A percentile compares a stretch with the other conserved stretches of the same genome.
Conservation (phyloP, 2,888 invertebrate species). For the Sipunculus nudus region DNA sequence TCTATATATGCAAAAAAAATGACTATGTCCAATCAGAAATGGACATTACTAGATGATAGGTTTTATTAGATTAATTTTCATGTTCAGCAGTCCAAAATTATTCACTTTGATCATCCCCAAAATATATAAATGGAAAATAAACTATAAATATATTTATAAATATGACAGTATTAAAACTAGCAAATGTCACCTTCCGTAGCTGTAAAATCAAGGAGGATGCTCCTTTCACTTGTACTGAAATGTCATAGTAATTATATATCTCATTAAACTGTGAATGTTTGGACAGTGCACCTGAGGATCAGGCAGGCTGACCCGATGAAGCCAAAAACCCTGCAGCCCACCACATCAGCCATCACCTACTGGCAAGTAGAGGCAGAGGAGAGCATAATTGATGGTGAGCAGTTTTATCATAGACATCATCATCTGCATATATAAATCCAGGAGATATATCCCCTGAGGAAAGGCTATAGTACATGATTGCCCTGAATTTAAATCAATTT, state of each 20-base stretch:
- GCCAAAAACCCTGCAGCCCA: constrained; percentile 63
- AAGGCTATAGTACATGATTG: not conserved
- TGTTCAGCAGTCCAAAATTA: no score
- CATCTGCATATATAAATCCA: no score
- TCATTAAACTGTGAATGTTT: not conserved
- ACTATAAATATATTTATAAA: no score
- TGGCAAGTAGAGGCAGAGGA: constrained; percentile 61
- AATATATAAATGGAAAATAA: no score
- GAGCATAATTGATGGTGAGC: constrained; percentile 30
- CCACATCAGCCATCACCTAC: constrained; percentile 64
- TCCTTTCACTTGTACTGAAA: constrained; percentile 16
- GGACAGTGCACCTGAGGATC: constrained; percentile 64
- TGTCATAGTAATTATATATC: not conserved
- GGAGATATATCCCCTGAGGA: no score
- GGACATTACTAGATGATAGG: no score
- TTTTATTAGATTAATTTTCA: no score
- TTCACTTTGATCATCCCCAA: no score
- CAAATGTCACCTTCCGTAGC: not conserved
- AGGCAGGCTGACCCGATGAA: constrained; percentile 64
- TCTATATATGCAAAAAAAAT: no score
- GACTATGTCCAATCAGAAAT: no score
- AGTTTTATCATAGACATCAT: no score
- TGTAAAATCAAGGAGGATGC: not conserved
- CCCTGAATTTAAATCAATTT: not conserved
- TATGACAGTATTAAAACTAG: no score